Evolutionary conservation across 2,888 invertebrate species (phyloP), one percentile per base, ranked within the genome.

Genomic region (Oscheius sp.): DNA sequence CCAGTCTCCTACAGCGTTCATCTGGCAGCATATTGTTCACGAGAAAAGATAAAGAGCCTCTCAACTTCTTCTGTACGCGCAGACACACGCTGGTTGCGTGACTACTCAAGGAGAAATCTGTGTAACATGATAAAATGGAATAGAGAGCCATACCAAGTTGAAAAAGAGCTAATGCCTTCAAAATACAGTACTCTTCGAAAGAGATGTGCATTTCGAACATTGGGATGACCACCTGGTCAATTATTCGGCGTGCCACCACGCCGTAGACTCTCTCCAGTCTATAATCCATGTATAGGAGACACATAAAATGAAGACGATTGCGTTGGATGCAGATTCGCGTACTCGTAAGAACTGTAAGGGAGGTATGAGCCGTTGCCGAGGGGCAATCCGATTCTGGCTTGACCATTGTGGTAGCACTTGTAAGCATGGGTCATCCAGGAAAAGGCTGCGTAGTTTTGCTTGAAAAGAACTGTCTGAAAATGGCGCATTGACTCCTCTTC

Each of bases 111-210:
- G 32, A 37, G 37, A 60, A 37, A 35, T 60, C 60, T 60, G 37
- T 4, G 13, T n/a, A 35, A 4, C n/a, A 2, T 58, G 5, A 29
- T 58, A 57, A 13, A 13, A n/a, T 32, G 5, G 21, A 29, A 11
- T 21, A 58, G 29, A 11, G 33, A 58, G 29, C 5, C 42, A 10
- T 48, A 48, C 63, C 48, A 2, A 48, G 9, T 63, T 63, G 63
- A 29, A 63, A 63, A n/a, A 63, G 63, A 21, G 63, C 63, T 2
- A 63, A 10, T 29, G 63, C 32, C 11, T 63, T 63, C 63, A 63
- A 32, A n/a, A 63, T 63, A 48, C 63, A 63, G 63, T 63, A 63
- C 63, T 63, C 63, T 48, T 63, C 63, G 48, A 63, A 63, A 47
- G 63, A 32, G 47, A 50, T 9, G 29, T 50, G 47, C 63, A 63